Base-by-base conservation (phyloP, 37 sponge, comb jelly and placozoan species). In the Axinella damicornis region DNA sequence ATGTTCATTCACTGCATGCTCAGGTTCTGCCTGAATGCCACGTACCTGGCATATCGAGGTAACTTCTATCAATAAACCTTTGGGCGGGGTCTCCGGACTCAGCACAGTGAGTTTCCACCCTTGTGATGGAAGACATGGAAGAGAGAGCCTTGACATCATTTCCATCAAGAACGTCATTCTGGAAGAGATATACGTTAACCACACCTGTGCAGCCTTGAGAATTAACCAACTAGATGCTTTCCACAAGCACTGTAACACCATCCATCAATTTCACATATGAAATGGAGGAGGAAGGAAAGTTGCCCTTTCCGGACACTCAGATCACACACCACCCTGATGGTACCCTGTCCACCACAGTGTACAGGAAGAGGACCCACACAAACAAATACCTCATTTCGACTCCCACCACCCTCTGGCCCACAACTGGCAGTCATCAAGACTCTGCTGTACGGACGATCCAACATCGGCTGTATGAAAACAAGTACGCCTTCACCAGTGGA, bases 71-170 rank as follows among this genome's bases (percentile, higher is more conserved):
- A 69, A 31, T 33, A 69, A 12, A 31, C 34, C 22, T 69, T 69
- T 69, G 71, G 71, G 12, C 14, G 71, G 71, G 71, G 4, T 69
- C 71, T 5, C 71, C 71, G 4, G 71, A 17, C 5, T 69, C 71
- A 69, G 71, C 14, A 14, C 5, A 11, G 2, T n/a, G n/a, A n/a
- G 62, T 61, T 14, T 5, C 62, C 62, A 61, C 37, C 36, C 2
- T 71, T 2, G 72, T 46, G 21, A 71, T 71, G 72, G 72, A 71
- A 35, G 72, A 71, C 13, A 21, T 71, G 1, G 72, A 71, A 41
- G 72, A 71, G 19, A 37, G 72, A 40, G 72, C 72, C 53, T 53
- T 71, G 53, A 9, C 72, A 22, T 38, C 53, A 6, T 71, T 40
- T 22, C n/a, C 41, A 18, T 13, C 25, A 4, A 11, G 2, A 17